Evolutionary conservation across 1,140 invertebrate species (phyloP).

Genomic region (Brachionus sp.): DNA sequence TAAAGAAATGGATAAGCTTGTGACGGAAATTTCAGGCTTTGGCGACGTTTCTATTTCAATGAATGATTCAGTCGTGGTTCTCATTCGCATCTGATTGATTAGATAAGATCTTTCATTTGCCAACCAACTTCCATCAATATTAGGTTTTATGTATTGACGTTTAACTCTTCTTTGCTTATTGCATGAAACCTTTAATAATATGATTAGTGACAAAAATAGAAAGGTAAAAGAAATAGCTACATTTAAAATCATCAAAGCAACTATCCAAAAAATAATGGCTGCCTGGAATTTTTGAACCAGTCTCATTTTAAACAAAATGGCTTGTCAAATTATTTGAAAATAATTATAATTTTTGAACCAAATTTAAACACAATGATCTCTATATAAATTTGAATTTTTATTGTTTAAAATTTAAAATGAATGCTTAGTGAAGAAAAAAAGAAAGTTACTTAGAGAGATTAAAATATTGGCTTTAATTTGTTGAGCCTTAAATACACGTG

Average conservation of each 20-base stretch:
- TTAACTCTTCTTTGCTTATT: not conserved
- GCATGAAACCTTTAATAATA: not conserved
- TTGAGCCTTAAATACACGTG: not conserved
- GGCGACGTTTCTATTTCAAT: not conserved
- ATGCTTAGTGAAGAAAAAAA: not conserved
- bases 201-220: not conserved
- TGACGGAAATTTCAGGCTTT: not conserved
- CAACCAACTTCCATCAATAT: slow-evolving; percentile 29
- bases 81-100: not conserved
- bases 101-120: slow-evolving; percentile 11
- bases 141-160: slow-evolving; percentile 11
- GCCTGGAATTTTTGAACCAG: not conserved
- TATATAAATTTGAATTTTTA: not conserved
- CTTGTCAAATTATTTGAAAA: not conserved
- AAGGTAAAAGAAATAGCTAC: not conserved
- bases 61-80: not conserved
- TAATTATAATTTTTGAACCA: not conserved
- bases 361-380: not conserved
- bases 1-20: not conserved
- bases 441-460: not conserved
- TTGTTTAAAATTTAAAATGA: not conserved
- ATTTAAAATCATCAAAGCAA: not conserved
- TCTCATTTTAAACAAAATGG: not conserved
- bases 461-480: not conserved
- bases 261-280: not conserved